phyloP scores from a whole-genome alignment of 2,797 vertebrate species.

The Mallotus villosus region DNA sequence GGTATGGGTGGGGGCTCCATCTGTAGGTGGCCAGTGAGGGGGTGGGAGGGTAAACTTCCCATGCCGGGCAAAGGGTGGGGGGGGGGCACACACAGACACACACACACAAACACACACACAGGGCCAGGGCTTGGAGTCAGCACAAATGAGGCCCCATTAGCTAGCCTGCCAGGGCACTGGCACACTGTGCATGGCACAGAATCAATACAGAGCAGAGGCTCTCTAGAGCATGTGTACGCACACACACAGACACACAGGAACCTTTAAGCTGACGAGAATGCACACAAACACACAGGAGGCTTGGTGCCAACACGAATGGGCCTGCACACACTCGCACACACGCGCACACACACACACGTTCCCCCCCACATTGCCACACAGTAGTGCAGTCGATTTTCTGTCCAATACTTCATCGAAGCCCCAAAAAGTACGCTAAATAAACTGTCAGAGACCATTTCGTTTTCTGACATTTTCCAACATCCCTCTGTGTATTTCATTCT shows the following conservation, averaged over 20 bases:
- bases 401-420: neutral
- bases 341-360: neutral
- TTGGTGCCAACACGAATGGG: no score
- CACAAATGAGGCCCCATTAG: constrained; percentile 62
- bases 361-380: neutral
- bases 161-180: constrained; percentile 44
- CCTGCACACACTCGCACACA: constrained; percentile 1
- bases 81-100: constrained; percentile 58
- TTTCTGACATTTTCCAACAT: neutral
- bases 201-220: constrained; percentile 44
- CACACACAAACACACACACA: constrained; percentile 55
- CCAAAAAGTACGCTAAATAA: neutral
- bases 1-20: constrained; percentile 61
- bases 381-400: neutral
- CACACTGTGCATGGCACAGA: constrained; percentile 35
- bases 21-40: constrained; percentile 56
- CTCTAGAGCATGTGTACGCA: constrained; percentile 32
- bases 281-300: constrained; percentile 23
- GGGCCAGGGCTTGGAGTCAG: constrained; percentile 65
- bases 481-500: neutral
- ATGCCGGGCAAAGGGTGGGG: constrained; percentile 39
- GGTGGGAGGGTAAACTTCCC: neutral
- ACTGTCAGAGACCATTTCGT: neutral
- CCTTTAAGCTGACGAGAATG: constrained; percentile 28
- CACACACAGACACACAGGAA: constrained; percentile 20